These are phyloP conservation scores for Geococcyx californianus DNA, from an alignment of 2,113 vertebrate genomes.

Conservation along the genomic window DNA sequence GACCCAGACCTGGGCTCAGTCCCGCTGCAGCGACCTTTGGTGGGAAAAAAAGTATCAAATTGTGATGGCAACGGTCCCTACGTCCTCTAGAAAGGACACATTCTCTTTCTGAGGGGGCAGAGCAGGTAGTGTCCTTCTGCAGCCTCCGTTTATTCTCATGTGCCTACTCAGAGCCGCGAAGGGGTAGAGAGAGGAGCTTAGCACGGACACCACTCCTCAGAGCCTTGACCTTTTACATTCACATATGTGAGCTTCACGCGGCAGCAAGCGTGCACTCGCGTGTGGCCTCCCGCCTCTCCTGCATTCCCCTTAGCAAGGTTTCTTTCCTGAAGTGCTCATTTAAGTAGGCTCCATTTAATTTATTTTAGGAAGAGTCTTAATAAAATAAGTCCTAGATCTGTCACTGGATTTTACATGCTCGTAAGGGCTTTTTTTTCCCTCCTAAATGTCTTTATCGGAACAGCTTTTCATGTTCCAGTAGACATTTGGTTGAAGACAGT, in stretches of 20 bases:
- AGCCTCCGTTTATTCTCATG: background rate
- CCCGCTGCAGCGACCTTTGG: background rate
- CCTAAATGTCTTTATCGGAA: slow-evolving; percentile 74
- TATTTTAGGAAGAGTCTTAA: slow-evolving; percentile 67
- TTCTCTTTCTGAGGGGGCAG: background rate
- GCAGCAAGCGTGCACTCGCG: background rate
- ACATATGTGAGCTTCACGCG: background rate
- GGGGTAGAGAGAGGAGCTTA: background rate
- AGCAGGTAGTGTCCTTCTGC: background rate
- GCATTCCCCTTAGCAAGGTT: background rate
- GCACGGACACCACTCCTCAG: background rate
- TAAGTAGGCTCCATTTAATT: slow-evolving; percentile 64
- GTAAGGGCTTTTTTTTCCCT: slow-evolving; percentile 44
- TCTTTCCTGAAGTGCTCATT: slow-evolving; percentile 38
- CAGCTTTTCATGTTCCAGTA: slow-evolving; percentile 79
- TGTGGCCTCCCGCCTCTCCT: background rate
- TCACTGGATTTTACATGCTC: slow-evolving; percentile 69
- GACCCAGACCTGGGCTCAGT: background rate
- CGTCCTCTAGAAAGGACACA: background rate
- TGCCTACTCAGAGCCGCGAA: background rate
- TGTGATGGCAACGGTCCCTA: fast-evolving
- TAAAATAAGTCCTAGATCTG: slow-evolving; percentile 74
- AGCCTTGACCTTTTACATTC: background rate
- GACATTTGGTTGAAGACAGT: slow-evolving; percentile 82
- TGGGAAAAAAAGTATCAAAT: background rate